Evolutionary conservation across 2,888 invertebrate genomes (phyloP), one percentile per base, ranked within the genome.

Genomic region (Prenolepis imparis): DNA sequence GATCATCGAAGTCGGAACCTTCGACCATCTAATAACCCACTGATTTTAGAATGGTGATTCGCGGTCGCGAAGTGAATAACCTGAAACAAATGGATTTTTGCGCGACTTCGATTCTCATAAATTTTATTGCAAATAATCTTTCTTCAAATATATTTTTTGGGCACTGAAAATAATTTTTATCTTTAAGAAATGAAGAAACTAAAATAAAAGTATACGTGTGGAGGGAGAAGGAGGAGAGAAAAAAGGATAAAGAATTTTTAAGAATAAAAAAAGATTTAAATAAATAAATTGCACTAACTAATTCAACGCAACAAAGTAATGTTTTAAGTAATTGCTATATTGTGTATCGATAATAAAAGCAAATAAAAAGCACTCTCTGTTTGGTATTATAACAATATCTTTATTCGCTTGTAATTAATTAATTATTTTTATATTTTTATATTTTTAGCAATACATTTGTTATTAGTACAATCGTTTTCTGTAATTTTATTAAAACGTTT

Each of bases 1-100:
- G 84, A 87, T 90, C 89, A 86, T 85, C 73, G 73, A 18, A 39
- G 64, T 61, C 55, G 70, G 36, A 77, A 83, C 55, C 82, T 63
- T 61, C 55, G 36, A 73, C 21, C n/a, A 83, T 66, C 6, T 66
- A 64, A 63, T 59, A 57, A 44, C 21, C 55, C 8, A 68, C 24
- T 68, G 15, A 78, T 59, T 57, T 21, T 32, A n/a, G 28, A 44
- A 44, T 59, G 59, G 21, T 61, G 44, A 8, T 18, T 44, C 32
- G 32, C 57, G 28, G 9, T 67, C 32, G 6, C 36, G 64, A 59
- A 18, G 32, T 61, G 18, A 70, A 48, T 48, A 61, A 36, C 8
- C 32, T 21, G 59, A 67, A 59, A 67, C 67, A 75, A 21, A 73
- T 48, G 18, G 21, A 74, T 57, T 44, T 11, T 32, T 39, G 24